Evolutionary conservation across 2,113 vertebrate genomes (phyloP), one percentile per base, ranked within the genome.

Genomic region (Coregonus clupeaformis): DNA sequence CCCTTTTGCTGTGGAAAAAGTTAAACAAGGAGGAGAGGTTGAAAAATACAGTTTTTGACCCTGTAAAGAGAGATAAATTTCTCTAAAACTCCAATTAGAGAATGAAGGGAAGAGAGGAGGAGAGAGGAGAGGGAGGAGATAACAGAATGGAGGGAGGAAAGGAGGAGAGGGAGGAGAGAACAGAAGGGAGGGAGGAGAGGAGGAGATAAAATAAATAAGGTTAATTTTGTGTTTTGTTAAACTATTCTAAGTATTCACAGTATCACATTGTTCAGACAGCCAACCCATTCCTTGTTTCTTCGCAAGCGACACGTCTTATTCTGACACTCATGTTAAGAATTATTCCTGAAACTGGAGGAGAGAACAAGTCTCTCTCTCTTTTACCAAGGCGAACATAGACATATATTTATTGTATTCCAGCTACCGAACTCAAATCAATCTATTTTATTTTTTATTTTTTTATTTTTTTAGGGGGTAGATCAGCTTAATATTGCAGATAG

Each of bases 1-100:
- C 93, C 92, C 78, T 84, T 82, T 80, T 86, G 1, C n/a, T 18
- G 81, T 85, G 83, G 80, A 78, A 79, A 83, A 87, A 85, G 62
- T 27, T 27, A 49, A 27, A 45, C 25, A 36, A 55, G 69, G 63
- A 3, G 29, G 18, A 68, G 30, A 90, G 91, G 88, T 69, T 90
- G 65, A 88, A 87, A 88, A 72, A 81, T 59, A 73, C 67, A 71
- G 20, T 32, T 74, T 78, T 77, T 68, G 36, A 13, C 77, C 74
- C 27, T 18, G 22, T 52, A 24, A 45, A 62, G 30, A 42, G 29
- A 49, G 22, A 18, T 68, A 84, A 70, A 74, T 49, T 65, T 75
- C 64, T 68, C 69, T 0, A 67, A 63, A 45, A 76, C 76, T 4
- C 62, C 69, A 75, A 71, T 78, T 79, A 77, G 80, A 81, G 13